These are phyloP conservation scores for Xestoiulus laeticollis DNA, from an alignment of 2,888 invertebrate species.

Conservation along the genomic window DNA sequence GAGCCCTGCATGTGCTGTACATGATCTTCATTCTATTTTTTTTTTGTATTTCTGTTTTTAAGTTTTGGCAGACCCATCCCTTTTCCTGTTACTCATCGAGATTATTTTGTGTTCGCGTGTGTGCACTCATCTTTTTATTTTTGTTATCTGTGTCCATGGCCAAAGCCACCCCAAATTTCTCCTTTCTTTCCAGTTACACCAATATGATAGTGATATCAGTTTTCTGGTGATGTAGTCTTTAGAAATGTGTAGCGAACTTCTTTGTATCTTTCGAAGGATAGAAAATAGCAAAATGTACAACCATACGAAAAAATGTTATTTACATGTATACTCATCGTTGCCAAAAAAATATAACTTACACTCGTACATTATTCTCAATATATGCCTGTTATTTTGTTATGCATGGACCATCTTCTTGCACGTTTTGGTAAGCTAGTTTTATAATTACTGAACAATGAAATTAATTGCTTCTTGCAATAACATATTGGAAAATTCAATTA, in stretches of 20 bases:
- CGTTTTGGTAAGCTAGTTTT: neutral
- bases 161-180: neutral
- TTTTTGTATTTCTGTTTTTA: neutral
- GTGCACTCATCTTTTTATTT: neutral
- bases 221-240: constrained; percentile 1
- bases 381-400: neutral
- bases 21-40: neutral
- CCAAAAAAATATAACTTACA: neutral
- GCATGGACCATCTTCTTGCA: neutral
- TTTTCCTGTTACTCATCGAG: constrained; percentile 34
- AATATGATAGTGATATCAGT: neutral
- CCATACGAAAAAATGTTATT: neutral
- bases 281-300: neutral
- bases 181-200: neutral
- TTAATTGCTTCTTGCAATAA: too few species aligned
- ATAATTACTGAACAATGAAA: neutral
- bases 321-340: neutral
- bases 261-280: neutral
- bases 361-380: neutral
- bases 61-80: constrained; percentile 23
- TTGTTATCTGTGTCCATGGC: neutral
- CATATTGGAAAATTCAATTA: too few species aligned
- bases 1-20: neutral
- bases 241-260: neutral
- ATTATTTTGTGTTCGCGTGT: neutral